phyloP scores from a whole-genome alignment of 2,113 vertebrate species.

The Crypturellus undulatus region DNA sequence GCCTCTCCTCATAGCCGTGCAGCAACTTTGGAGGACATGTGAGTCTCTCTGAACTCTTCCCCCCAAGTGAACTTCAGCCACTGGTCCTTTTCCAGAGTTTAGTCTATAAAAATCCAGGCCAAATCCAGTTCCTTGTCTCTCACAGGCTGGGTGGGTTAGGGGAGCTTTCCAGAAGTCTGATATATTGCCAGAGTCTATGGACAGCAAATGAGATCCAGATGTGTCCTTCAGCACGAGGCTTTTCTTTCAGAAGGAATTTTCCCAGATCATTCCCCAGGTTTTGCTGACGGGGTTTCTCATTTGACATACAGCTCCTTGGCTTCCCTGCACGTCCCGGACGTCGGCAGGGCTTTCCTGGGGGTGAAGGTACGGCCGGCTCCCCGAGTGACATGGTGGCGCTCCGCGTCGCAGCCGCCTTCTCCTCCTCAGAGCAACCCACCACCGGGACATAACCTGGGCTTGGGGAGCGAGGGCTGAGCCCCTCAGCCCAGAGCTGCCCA shows the following conservation, averaged over 20 bases:
- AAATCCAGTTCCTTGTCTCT: not conserved
- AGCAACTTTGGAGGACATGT: not conserved
- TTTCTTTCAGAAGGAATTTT: not conserved
- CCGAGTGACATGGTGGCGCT: not conserved
- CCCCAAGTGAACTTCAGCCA: not conserved
- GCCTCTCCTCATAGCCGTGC: not conserved
- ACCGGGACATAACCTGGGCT: accelerated
- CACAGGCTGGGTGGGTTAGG: accelerated
- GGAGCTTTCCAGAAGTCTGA: not conserved
- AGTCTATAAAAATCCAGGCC: not conserved
- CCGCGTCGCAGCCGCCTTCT: not conserved
- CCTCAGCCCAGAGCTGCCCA: not conserved
- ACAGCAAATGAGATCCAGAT: constrained; percentile 43
- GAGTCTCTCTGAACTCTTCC: not conserved
- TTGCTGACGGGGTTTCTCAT: not conserved
- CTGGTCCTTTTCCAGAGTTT: not conserved
- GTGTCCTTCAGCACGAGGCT: not conserved
- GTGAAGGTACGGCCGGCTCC: not conserved
- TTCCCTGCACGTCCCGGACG: not conserved
- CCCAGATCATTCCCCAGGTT: not conserved
- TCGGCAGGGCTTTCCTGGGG: not conserved
- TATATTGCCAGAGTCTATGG: accelerated
- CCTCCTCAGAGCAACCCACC: not conserved
- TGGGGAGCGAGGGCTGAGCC: not conserved
- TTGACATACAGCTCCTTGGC: accelerated